These are phyloP conservation scores for Macrosiphum euphorbiae DNA, from an alignment of 2,888 invertebrate species.

Conservation along the genomic window DNA sequence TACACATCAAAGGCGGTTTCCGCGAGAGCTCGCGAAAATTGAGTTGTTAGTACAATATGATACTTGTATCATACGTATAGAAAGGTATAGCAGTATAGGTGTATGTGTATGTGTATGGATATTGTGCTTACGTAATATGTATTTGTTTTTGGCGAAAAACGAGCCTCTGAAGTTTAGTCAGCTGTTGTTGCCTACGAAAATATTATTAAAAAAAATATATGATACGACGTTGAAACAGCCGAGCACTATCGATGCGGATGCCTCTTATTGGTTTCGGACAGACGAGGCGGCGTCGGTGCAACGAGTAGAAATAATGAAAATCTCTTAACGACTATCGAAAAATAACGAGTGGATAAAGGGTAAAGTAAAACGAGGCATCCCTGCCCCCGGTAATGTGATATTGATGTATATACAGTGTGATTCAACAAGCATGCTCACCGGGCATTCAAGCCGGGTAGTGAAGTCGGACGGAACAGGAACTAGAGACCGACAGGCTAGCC, in stretches of 20 bases:
- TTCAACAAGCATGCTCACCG: too few species aligned
- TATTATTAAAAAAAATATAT: background rate
- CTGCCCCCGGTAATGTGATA: too few species aligned
- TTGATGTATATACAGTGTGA: too few species aligned
- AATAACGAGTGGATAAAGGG: background rate
- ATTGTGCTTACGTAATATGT: background rate
- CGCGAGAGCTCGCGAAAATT: background rate
- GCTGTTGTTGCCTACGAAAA: background rate
- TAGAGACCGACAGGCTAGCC: too few species aligned
- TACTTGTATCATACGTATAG: background rate
- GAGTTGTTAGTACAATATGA: background rate
- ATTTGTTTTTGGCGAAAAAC: background rate
- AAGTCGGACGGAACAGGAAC: too few species aligned
- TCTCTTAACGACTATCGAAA: background rate
- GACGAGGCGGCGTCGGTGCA: background rate
- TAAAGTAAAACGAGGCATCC: too few species aligned
- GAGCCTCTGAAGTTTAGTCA: background rate
- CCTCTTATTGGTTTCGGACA: background rate
- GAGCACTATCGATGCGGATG: background rate
- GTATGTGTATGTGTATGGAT: background rate
- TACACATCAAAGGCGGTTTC: background rate
- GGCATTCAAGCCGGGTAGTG: too few species aligned
- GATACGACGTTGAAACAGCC: background rate
- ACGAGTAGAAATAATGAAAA: background rate
- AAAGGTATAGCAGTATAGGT: too few species aligned